phyloP scores from a whole-genome alignment of 2,113 vertebrate species.

The Nothobranchius kuhntae region DNA sequence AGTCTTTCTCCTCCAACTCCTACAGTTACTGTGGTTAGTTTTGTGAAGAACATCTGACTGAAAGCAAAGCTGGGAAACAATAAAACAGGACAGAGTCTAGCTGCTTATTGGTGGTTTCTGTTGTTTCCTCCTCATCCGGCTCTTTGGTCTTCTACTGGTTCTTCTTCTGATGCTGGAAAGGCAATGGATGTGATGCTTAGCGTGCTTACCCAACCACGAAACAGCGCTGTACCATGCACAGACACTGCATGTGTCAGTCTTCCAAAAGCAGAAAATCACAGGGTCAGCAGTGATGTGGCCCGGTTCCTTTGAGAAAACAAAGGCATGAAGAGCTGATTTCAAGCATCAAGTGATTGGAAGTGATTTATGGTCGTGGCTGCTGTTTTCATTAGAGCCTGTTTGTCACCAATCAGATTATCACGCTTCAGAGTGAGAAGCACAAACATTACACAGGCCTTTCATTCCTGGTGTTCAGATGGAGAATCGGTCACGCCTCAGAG shows the following conservation, averaged over 20 bases:
- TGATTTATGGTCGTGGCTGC: conserved; percentile 19
- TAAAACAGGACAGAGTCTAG: too few species aligned
- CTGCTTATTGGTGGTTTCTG: background rate
- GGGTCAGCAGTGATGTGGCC: conserved; percentile 34
- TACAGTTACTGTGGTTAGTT: too few species aligned
- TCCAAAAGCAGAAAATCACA: conserved; percentile 31
- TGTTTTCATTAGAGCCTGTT: conserved; percentile 35
- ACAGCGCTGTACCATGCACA: background rate
- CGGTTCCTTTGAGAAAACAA: conserved; percentile 25
- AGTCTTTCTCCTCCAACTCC: too few species aligned
- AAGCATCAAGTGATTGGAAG: conserved; percentile 14
- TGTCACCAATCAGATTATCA: conserved; percentile 57
- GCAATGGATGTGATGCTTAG: background rate
- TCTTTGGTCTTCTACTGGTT: too few species aligned
- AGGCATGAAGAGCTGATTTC: conserved; percentile 17
- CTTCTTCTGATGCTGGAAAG: background rate
- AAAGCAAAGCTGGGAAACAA: too few species aligned
- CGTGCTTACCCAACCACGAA: conserved; percentile 3
- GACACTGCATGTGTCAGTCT: conserved; percentile 15
- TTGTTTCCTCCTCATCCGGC: background rate
- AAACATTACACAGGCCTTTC: conserved; percentile 7
- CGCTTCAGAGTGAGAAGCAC: conserved; percentile 7
- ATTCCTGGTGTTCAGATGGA: background rate
- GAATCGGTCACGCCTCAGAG: too few species aligned
- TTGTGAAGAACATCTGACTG: too few species aligned